Base-by-base conservation (phyloP, 2,113 vertebrate species). In the Grus americana region DNA sequence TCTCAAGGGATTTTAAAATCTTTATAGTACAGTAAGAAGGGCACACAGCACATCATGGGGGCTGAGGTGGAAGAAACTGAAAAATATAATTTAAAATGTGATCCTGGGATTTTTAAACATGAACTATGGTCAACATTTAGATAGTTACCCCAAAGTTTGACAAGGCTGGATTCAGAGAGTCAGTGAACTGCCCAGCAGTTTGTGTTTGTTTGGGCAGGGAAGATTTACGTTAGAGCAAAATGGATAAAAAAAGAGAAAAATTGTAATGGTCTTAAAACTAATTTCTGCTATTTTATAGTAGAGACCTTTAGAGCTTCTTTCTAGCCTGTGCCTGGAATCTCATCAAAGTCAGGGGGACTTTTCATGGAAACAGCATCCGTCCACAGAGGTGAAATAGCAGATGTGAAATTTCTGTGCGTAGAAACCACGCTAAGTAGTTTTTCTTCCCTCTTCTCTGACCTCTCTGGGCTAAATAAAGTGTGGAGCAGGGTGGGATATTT, bases 71-170 rank as follows among this genome's bases (percentile, higher is more conserved):
- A 55, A 36, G 40, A 68, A 72, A 23, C 5, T 15, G 58, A 50
- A 36, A 68, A 93, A 58, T 40, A 22, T 2, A 0, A 24, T 52
- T 85, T 61, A 9, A 6, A 12, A 29, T 3, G 26, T 0, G 23
- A 6, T 21, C 14, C 7, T 11, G 55, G 46, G 46, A 5, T 67
- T 92, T 86, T 42, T 65, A 5, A 7, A 2, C 42, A 1, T 3
- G 8, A 46, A 3, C 34, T 34, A 0, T 0, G 15, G 8, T 72
- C 1, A 9, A 10, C 3, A 1, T 27, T 61, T 4, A 52, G 46
- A 9, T 58, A 73, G 46, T 18, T n/a, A 22, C 12, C 61, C 32
- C 30, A 2, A 27, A 47, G 8, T 87, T 38, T 24, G 47, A 29
- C 50, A 38, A 46, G 58, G 52, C 38, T 91, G 54, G 27, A 46